Evolutionary conservation across 53 echinoderm and acorn worm genomes (phyloP).

Genomic region (Henricia sp.): DNA sequence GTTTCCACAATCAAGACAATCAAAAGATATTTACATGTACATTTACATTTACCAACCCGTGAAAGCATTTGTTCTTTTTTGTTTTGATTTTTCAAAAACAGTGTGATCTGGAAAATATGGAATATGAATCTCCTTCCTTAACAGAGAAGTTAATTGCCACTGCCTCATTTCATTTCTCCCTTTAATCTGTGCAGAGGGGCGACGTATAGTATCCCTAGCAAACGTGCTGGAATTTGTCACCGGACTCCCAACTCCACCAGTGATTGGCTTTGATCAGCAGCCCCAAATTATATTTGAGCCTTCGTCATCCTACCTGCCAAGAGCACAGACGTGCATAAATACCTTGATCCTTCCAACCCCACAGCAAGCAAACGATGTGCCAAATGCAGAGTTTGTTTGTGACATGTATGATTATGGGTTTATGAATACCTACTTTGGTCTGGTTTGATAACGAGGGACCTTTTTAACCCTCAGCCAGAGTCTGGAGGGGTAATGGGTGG

Average conservation of each 20-base stretch:
- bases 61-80: too few species aligned
- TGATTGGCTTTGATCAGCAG: not conserved
- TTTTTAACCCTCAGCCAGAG: too few species aligned
- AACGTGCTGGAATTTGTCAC: not conserved
- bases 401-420: constrained; percentile 36
- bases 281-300: not conserved
- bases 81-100: too few species aligned
- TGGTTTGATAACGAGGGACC: not conserved
- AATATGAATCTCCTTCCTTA: too few species aligned
- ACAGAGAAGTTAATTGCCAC: too few species aligned
- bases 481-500: too few species aligned
- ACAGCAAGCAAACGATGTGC: not conserved
- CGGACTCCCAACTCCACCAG: not conserved
- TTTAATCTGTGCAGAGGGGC: not conserved
- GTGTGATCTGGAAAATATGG: too few species aligned
- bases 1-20: too few species aligned
- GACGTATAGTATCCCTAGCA: not conserved
- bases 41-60: too few species aligned
- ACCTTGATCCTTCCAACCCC: too few species aligned
- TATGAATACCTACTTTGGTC: constrained; percentile 2
- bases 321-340: too few species aligned
- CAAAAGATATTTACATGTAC: too few species aligned
- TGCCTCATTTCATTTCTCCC: not conserved
- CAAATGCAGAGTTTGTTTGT: not conserved
- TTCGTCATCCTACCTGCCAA: not conserved